Evolutionary conservation across 2,888 invertebrate genomes (phyloP).

Genomic region (Volucella inflata): DNA sequence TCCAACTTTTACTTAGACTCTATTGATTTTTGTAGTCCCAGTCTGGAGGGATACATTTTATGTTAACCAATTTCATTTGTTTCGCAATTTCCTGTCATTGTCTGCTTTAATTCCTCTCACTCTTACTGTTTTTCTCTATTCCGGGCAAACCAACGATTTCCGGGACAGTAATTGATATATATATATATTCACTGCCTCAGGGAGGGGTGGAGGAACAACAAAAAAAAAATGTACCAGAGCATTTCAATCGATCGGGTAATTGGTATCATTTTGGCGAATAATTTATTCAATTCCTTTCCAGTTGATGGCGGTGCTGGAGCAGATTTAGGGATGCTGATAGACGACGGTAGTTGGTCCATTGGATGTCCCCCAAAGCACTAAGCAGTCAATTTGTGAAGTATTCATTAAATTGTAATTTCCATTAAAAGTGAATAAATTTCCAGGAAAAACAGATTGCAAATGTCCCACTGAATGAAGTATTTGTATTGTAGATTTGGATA

Average conservation of each 20-base stretch:
- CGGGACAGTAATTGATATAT: constrained; percentile 51
- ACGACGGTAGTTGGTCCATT: background rate
- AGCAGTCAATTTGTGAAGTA: constrained; percentile 64
- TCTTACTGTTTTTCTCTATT: background rate
- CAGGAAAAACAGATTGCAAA: constrained; percentile 22
- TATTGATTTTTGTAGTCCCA: no score
- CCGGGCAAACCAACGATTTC: constrained; percentile 35
- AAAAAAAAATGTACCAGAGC: constrained; percentile 9
- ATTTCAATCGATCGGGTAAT: constrained; percentile 61
- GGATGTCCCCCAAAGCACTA: constrained; percentile 9
- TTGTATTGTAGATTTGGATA: background rate
- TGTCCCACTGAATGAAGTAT: background rate
- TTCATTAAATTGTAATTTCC: constrained; percentile 54
- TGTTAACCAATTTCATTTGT: constrained; percentile 12
- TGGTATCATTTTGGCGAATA: constrained; percentile 62
- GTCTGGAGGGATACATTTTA: no score
- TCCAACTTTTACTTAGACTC: background rate
- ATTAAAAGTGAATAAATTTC: constrained; percentile 32
- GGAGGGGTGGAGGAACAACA: background rate
- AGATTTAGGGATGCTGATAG: constrained; percentile 10
- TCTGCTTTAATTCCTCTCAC: constrained; percentile 18
- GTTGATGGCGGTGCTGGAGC: constrained; percentile 8
- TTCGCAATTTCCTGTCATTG: constrained; percentile 57
- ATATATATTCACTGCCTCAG: constrained; percentile 24
- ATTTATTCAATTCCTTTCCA: constrained; percentile 53